Base-by-base conservation (phyloP, 2,888 invertebrate species). In the Coenonympha arcania region DNA sequence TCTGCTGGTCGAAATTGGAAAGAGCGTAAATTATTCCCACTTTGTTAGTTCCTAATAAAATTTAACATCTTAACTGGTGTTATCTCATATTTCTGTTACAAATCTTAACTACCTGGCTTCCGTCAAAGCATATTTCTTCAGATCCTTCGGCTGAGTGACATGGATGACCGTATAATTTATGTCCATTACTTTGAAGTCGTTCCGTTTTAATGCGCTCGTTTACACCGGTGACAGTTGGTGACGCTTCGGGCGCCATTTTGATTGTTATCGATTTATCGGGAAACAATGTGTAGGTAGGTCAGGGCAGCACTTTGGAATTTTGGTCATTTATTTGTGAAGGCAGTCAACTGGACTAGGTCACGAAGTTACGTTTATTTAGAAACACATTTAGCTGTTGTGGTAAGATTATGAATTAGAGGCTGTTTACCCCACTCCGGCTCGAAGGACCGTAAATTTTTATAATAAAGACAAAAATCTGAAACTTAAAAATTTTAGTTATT, bases 81-180 rank as follows among this genome's bases (percentile, higher is more conserved):
- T 84, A 85, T 86, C 85, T 78, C 64, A 73, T 76, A 80, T 78
- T 83, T 81, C 79, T 77, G 79, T 83, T 79, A 76, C 60, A 64
- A 65, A 85, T 84, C 84, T 84, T 80, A 76, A 84, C 84, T 85
- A 85, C 85, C 85, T 85, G 85, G 80, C 83, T 85, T 83, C 83
- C 79, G 84, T 76, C 79, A 76, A 62, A 67, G 66, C 61, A 66
- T 75, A 73, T 77, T 68, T 72, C 74, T 72, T 67, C 60, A 68
- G 68, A 68, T 73, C 74, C 77, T 76, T 71, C 63, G 64, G 55
- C 66, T 84, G 83, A 85, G 68, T 84, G 85, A 84, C 84, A 69
- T 76, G 73, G 73, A 79, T 66, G 79, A 68, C 80, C 73, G 71
- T 78, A 76, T 85, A 84, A 86, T 85, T 86, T 86, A 86, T 85